These are phyloP conservation scores for Phylloscopus trochilus DNA, from an alignment of 2,113 vertebrate species.

Conservation along the genomic window DNA sequence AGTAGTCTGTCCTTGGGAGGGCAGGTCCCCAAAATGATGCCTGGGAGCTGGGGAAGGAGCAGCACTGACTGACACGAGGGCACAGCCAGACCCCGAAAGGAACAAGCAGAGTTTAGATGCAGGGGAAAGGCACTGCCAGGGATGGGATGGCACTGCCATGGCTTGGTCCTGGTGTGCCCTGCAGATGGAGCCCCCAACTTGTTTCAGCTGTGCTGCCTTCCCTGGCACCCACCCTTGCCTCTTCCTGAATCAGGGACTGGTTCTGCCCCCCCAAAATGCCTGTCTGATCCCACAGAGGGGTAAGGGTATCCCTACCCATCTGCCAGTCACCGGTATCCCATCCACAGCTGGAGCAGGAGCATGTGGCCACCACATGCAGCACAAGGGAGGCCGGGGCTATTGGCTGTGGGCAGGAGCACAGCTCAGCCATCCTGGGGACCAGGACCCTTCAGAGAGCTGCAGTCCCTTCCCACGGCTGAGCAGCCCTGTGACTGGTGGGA, in stretches of 20 bases:
- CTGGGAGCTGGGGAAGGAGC: background rate
- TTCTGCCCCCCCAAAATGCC: background rate
- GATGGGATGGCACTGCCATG: background rate
- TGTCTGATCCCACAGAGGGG: background rate
- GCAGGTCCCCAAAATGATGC: background rate
- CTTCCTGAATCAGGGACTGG: background rate
- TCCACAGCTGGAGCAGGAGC: background rate
- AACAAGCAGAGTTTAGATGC: background rate
- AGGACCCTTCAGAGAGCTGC: background rate
- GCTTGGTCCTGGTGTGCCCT: background rate
- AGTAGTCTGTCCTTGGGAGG: background rate
- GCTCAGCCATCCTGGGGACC: background rate
- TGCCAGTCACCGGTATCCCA: background rate
- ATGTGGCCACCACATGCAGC: background rate
- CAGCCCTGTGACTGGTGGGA: background rate
- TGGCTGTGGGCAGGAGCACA: background rate
- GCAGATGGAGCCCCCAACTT: background rate
- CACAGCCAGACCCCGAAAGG: background rate
- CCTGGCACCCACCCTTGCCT: background rate
- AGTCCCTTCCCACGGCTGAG: fast-evolving
- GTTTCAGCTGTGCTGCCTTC: fast-evolving
- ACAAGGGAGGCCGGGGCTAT: fast-evolving
- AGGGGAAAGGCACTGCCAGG: fast-evolving
- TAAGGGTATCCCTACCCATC: background rate
- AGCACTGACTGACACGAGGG: fast-evolving